A percentile compares a stretch with the other conserved stretches of the same genome.
Evolutionary conservation across 2,113 vertebrate genomes (phyloP).

Genomic region (Nematolebias whitei): DNA sequence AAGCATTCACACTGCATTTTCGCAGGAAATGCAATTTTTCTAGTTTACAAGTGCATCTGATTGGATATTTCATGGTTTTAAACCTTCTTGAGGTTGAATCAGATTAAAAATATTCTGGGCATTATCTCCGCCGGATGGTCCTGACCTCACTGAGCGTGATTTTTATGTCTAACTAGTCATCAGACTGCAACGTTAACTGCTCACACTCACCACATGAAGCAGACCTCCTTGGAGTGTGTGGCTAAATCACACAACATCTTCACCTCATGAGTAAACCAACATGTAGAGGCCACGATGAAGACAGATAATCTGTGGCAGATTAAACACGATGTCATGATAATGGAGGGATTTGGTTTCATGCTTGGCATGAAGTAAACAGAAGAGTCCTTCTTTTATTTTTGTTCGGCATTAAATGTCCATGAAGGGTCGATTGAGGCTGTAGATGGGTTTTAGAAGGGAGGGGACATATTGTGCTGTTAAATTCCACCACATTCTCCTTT

Average conservation of each 20-base stretch:
- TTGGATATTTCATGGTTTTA: too few relatives aligned
- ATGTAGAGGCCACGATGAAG: neutral
- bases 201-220: slow-evolving; percentile 43
- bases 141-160: neutral
- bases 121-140: too few relatives aligned
- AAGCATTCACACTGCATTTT: too few relatives aligned
- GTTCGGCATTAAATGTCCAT: neutral
- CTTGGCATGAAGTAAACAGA: neutral
- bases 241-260: slow-evolving; percentile 27
- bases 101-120: too few relatives aligned
- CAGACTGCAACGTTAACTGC: too few relatives aligned
- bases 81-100: too few relatives aligned
- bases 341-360: neutral
- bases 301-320: slow-evolving; percentile 6
- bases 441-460: neutral
- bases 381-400: neutral
- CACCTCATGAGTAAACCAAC: slow-evolving; percentile 33
- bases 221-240: too few relatives aligned
- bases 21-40: too few relatives aligned
- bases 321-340: too few relatives aligned
- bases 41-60: too few relatives aligned
- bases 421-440: neutral
- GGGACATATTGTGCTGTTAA: neutral
- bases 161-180: slow-evolving; percentile 26
- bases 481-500: too few relatives aligned